phyloP scores from a whole-genome alignment of 2,797 vertebrate genomes.

The Microtus californicus region DNA sequence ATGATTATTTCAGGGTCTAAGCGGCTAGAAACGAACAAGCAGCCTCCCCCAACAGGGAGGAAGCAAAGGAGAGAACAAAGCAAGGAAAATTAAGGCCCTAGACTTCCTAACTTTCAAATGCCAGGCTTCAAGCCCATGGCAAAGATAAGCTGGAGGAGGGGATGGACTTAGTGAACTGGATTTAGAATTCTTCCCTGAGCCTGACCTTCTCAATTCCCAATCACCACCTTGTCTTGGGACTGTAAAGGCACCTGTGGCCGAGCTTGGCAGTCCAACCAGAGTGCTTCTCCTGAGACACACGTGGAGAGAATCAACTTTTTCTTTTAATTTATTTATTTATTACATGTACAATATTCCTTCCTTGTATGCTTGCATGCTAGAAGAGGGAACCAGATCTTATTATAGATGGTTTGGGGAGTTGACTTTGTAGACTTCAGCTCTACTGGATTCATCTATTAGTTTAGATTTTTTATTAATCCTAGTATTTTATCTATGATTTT shows the following conservation, averaged over 20 bases:
- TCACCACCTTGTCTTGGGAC: neutral
- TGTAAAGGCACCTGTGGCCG: neutral
- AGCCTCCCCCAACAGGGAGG: neutral
- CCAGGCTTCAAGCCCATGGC: neutral
- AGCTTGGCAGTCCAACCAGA: neutral
- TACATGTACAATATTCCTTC: too few species aligned
- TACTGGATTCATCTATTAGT: neutral
- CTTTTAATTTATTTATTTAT: too few species aligned
- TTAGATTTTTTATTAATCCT: neutral
- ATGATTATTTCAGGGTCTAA: too few species aligned
- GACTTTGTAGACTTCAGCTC: neutral
- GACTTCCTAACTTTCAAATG: neutral
- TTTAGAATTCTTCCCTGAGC: neutral
- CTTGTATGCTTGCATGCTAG: too few species aligned
- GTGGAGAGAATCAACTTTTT: neutral
- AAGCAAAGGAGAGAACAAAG: neutral
- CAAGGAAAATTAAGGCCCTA: neutral
- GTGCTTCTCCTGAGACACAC: neutral
- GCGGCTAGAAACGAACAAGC: too few species aligned
- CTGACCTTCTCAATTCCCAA: neutral
- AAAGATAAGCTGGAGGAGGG: neutral
- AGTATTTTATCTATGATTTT: neutral
- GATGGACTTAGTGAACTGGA: neutral
- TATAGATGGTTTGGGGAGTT: neutral
- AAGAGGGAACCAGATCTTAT: too few species aligned